Percentiles rank a stretch among this genome's conserved stretches.
phyloP scores from a whole-genome alignment of 2,888 invertebrate species.

The Sympetrum striolatum region DNA sequence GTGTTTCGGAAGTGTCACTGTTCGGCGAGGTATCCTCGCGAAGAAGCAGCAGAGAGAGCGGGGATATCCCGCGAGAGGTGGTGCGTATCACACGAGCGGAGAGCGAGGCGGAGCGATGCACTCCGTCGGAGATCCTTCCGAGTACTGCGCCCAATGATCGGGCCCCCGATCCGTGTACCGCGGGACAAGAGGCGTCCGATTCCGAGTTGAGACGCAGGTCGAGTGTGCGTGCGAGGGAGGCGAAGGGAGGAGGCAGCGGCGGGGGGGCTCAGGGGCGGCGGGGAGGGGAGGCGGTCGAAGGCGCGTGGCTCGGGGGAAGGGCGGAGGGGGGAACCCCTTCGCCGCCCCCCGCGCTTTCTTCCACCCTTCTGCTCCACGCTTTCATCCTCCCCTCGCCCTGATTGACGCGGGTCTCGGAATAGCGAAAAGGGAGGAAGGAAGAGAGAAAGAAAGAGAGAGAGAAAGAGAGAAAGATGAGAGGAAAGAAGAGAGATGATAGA shows the following conservation, averaged over 20 bases:
- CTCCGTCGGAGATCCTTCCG: constrained; percentile 28
- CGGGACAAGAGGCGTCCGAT: constrained; percentile 19
- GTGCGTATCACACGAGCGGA: not conserved
- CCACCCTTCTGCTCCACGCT: not conserved
- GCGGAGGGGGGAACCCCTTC: not conserved
- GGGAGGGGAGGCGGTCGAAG: constrained; percentile 22
- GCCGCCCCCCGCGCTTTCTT: not conserved
- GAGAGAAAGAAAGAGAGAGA: not conserved
- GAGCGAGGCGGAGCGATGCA: not conserved
- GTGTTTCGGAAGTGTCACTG: no score
- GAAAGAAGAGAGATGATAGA: not conserved
- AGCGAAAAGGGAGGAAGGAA: not conserved
- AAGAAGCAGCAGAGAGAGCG: no score
- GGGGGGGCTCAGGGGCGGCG: not conserved
- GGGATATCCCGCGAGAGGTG: no score
- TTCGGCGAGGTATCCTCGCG: no score
- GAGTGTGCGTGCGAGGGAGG: constrained; percentile 36
- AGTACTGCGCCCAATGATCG: constrained; percentile 7
- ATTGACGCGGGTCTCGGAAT: not conserved
- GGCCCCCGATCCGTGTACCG: not conserved
- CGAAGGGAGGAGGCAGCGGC: not conserved
- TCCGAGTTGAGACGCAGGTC: constrained; percentile 33
- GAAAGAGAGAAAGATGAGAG: not conserved
- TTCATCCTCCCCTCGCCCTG: not conserved
- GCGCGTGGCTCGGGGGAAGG: constrained; percentile 16